Percentiles rank a stretch among this genome's conserved stretches.
These are phyloP conservation scores for Volucella inflata DNA, from an alignment of 2,888 invertebrate genomes.

Conservation along the genomic window DNA sequence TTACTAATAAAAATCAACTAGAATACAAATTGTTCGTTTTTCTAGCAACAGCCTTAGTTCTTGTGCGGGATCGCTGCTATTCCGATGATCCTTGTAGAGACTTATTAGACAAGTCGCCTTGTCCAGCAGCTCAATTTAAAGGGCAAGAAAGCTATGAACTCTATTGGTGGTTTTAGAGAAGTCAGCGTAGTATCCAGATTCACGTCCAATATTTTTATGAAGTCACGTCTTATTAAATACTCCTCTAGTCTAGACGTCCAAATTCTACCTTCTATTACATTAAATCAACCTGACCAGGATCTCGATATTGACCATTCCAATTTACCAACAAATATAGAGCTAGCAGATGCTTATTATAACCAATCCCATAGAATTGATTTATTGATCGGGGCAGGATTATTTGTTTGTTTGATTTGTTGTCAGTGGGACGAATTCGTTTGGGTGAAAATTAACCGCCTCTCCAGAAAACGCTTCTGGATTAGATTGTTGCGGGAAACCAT, in stretches of 20 bases:
- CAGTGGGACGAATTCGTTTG: constrained; percentile 16
- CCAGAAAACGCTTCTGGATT: constrained; percentile 28
- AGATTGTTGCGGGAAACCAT: constrained; percentile 25
- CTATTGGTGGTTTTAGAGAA: neutral
- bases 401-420: constrained; percentile 24
- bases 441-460: constrained; percentile 10
- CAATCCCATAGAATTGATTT: constrained; percentile 16
- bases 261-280: too few species aligned
- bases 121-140: too few species aligned
- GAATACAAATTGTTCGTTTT: neutral
- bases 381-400: constrained; percentile 25
- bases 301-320: neutral
- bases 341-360: neutral
- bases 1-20: neutral
- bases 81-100: too few species aligned
- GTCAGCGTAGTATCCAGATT: neutral
- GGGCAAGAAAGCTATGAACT: neutral
- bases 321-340: neutral
- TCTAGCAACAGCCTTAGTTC: too few species aligned
- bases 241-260: too few species aligned
- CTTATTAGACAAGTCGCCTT: too few species aligned
- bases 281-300: neutral
- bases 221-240: neutral
- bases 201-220: neutral
- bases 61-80: too few species aligned